phyloP scores from a whole-genome alignment of 2,888 invertebrate genomes.

The Mythimna vitellina region DNA sequence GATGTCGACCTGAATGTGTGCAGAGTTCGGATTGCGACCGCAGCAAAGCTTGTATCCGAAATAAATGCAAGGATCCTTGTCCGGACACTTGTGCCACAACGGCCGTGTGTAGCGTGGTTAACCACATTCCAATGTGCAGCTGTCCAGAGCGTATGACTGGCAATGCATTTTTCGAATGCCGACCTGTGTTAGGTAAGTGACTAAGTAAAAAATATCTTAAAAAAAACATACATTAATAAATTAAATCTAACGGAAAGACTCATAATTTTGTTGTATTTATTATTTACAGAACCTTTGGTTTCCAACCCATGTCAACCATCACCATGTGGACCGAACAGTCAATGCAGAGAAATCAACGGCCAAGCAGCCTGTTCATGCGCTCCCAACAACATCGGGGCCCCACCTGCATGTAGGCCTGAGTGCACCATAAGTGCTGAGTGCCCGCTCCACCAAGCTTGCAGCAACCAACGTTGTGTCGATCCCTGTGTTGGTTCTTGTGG shows the following conservation, averaged over 20 bases:
- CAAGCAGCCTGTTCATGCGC: conserved; percentile 93
- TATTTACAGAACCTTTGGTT: conserved; percentile 87
- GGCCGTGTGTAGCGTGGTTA: conserved; percentile 93
- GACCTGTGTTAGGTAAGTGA: conserved; percentile 87
- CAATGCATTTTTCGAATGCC: conserved; percentile 93
- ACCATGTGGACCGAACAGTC: conserved; percentile 92
- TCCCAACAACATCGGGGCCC: conserved; percentile 91
- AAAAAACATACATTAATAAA: background rate
- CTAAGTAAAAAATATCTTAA: background rate
- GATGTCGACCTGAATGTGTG: conserved; percentile 95
- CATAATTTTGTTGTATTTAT: background rate
- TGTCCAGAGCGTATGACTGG: conserved; percentile 92
- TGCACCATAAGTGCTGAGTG: conserved; percentile 94
- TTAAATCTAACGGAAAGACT: background rate
- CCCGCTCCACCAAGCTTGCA: conserved; percentile 92
- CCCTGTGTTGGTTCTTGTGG: conserved; percentile 95
- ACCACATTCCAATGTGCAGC: conserved; percentile 91
- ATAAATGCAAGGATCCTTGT: conserved; percentile 95
- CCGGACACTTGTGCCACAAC: conserved; percentile 94
- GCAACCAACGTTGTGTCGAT: conserved; percentile 93
- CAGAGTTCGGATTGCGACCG: conserved; percentile 93
- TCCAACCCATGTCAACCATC: conserved; percentile 91
- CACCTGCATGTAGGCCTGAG: conserved; percentile 93
- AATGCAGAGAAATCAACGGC: conserved; percentile 91
- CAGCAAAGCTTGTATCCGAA: conserved; percentile 93